A percentile compares a stretch with the other conserved stretches of the same genome.
Conservation (phyloP, 2,797 vertebrate species). For the Notamacropus eugenii region DNA sequence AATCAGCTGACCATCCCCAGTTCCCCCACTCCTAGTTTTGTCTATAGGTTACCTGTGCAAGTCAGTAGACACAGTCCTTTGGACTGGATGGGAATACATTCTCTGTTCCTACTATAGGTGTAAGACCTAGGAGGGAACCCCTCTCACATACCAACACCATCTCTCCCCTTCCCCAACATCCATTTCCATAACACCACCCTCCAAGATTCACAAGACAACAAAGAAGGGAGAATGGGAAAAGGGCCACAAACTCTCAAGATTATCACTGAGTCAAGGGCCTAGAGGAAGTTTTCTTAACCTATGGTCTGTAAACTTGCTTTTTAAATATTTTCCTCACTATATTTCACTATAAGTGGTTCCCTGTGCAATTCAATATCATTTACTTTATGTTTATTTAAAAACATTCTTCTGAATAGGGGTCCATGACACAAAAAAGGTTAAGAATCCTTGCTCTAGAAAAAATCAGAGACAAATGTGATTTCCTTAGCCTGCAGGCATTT, state of each 20-base stretch:
- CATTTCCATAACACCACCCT: neutral
- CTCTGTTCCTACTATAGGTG: neutral
- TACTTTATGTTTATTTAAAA: neutral
- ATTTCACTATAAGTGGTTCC: neutral
- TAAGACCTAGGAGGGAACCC: neutral
- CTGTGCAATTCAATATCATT: neutral
- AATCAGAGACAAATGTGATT: neutral
- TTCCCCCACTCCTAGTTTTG: neutral
- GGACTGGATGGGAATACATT: neutral
- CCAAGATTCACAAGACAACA: neutral
- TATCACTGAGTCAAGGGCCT: neutral
- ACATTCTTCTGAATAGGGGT: neutral
- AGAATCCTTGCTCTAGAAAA: neutral
- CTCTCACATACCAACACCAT: neutral
- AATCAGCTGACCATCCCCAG: neutral
- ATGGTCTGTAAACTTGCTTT: neutral
- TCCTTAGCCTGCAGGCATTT: neutral
- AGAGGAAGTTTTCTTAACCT: neutral
- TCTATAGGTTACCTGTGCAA: neutral
- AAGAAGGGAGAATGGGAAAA: neutral
- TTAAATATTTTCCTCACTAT: neutral
- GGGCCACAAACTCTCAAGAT: neutral
- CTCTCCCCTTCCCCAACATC: neutral
- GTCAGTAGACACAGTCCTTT: neutral
- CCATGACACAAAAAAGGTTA: neutral